Conservation (phyloP, 2,888 invertebrate genomes). For the Eubasilissa splendida region DNA sequence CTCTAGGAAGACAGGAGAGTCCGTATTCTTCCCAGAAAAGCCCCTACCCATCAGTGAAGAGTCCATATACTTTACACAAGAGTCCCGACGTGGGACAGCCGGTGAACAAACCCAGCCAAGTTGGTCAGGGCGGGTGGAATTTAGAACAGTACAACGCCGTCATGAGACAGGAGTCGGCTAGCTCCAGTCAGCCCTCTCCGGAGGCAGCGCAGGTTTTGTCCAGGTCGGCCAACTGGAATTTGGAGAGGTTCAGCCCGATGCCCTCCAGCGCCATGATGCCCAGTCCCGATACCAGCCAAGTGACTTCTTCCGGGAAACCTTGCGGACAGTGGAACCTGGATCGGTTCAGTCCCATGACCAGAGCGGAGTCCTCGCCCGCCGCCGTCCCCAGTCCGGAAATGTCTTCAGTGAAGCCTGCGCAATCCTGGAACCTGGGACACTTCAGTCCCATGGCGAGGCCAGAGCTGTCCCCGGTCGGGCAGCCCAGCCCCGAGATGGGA, state of each 20-base stretch:
- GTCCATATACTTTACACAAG: constrained; percentile 31
- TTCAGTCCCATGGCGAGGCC: constrained; percentile 70
- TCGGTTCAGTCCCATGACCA: constrained; percentile 56
- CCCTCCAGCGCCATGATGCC: constrained; percentile 54
- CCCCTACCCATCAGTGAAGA: constrained; percentile 40
- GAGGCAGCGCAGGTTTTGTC: constrained; percentile 63
- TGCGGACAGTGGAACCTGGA: constrained; percentile 56
- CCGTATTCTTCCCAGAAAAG: constrained; percentile 65
- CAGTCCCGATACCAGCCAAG: constrained; percentile 57
- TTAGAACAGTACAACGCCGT: constrained; percentile 66
- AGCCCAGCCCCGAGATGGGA: constrained; percentile 46
- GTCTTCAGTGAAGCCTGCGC: constrained; percentile 12
- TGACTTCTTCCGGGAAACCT: constrained; percentile 54
- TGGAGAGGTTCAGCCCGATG: constrained; percentile 56
- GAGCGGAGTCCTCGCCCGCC: constrained; percentile 51
- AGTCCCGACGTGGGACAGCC: constrained; percentile 64
- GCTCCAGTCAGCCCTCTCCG: constrained; percentile 64
- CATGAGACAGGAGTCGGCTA: constrained; percentile 67
- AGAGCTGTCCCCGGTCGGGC: constrained; percentile 61
- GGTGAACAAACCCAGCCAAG: constrained; percentile 23
- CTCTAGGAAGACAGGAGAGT: constrained; percentile 50
- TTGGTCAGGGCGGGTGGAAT: constrained; percentile 48
- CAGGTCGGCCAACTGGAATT: constrained; percentile 62
- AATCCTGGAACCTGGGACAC: constrained; percentile 56
- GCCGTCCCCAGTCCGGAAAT: constrained; percentile 52